These are phyloP conservation scores for Amia ocellicauda DNA, from an alignment of 2,113 vertebrate genomes.

Conservation along the genomic window DNA sequence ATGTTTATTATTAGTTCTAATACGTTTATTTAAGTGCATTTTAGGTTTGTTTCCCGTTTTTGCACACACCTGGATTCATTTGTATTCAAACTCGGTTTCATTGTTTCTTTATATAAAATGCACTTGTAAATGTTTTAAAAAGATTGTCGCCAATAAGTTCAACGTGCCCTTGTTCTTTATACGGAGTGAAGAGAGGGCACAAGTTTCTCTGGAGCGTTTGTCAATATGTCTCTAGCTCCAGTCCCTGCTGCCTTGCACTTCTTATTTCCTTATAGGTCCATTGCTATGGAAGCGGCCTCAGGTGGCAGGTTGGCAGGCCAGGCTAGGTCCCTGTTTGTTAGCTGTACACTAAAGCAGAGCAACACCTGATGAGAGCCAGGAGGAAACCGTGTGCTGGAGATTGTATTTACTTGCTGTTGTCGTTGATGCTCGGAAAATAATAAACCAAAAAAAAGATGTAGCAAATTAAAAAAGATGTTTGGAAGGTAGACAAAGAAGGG, in stretches of 20 bases:
- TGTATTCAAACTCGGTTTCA: too few species aligned
- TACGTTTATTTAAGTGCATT: too few species aligned
- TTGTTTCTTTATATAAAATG: too few species aligned
- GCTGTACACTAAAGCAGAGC: conserved; percentile 30
- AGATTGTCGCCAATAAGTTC: too few species aligned
- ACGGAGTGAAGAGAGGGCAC: background rate
- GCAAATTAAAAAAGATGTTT: background rate
- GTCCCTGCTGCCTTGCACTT: conserved; percentile 44
- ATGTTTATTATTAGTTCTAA: too few species aligned
- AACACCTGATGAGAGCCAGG: background rate
- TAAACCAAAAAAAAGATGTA: background rate
- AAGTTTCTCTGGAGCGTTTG: conserved; percentile 21
- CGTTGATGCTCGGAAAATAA: too few species aligned
- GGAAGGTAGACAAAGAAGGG: background rate
- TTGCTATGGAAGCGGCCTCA: conserved; percentile 66
- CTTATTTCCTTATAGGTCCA: conserved; percentile 50
- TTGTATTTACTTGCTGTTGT: background rate
- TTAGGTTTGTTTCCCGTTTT: too few species aligned
- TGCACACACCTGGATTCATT: too few species aligned
- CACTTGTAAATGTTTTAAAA: too few species aligned
- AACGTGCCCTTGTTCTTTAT: background rate
- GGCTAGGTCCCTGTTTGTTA: conserved; percentile 58
- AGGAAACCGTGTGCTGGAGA: background rate
- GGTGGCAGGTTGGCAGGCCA: conserved; percentile 37
- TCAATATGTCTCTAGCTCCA: conserved; percentile 36